Conservation (phyloP, 1,140 invertebrate species). For the Polypedilum pembai region DNA sequence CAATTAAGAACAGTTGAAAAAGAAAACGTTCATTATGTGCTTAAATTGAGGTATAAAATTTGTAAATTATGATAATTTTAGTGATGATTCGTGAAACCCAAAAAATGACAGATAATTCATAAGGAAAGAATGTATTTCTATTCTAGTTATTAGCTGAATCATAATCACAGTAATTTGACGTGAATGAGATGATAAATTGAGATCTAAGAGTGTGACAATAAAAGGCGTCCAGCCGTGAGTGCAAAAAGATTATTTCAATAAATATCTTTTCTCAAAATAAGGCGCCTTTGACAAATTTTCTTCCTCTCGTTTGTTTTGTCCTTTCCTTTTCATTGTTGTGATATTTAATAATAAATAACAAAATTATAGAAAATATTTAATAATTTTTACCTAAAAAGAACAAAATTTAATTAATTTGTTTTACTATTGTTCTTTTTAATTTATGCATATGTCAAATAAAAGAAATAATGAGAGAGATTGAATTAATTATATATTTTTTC, state of each 20-base stretch:
- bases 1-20: no score
- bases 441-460: neutral
- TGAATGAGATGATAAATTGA: conserved; percentile 23
- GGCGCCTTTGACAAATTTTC: conserved; percentile 5
- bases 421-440: neutral
- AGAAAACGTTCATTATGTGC: no score
- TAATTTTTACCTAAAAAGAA: no score
- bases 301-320: neutral
- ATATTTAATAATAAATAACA: no score
- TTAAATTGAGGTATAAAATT: no score
- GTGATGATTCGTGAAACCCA: no score
- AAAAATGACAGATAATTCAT: no score
- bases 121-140: no score
- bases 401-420: no score
- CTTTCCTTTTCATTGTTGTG: neutral
- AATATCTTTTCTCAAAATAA: neutral
- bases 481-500: neutral
- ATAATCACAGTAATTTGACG: conserved; percentile 7
- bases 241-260: conserved; percentile 20
- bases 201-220: conserved; percentile 23
- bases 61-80: no score
- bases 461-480: neutral
- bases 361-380: no score
- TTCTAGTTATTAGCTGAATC: neutral
- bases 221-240: conserved; percentile 23